phyloP scores from a whole-genome alignment of 2,113 vertebrate genomes.

The Anarhynchus alexandrinus region DNA sequence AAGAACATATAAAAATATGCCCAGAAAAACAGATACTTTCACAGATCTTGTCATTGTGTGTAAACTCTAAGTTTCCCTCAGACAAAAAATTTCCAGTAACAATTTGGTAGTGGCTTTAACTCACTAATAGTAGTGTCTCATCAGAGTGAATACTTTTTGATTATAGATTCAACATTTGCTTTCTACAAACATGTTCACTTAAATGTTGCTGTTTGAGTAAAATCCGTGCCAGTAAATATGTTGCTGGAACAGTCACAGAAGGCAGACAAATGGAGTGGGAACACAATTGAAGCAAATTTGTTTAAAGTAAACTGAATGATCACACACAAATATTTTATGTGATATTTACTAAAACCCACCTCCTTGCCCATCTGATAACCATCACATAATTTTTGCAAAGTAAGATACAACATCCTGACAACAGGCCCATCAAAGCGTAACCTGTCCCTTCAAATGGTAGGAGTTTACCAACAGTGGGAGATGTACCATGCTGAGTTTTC shows the following conservation, averaged over 20 bases:
- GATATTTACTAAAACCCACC: neutral
- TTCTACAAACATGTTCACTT: neutral
- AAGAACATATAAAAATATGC: neutral
- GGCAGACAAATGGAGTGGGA: constrained; percentile 41
- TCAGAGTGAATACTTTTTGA: neutral
- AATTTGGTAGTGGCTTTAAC: neutral
- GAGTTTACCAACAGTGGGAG: neutral
- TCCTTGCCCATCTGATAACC: neutral
- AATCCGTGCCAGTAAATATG: constrained; percentile 31
- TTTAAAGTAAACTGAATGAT: constrained; percentile 35
- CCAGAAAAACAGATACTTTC: neutral
- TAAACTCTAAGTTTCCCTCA: neutral
- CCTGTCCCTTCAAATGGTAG: neutral
- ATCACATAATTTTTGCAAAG: neutral
- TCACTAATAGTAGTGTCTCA: neutral
- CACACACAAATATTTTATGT: constrained; percentile 11
- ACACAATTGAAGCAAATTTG: constrained; percentile 47
- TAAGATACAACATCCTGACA: neutral
- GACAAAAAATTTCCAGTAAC: neutral
- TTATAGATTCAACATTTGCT: neutral
- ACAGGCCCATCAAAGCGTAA: neutral
- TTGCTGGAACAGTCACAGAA: constrained; percentile 43
- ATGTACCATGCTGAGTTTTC: neutral
- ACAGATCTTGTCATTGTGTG: neutral
- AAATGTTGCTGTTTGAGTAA: constrained; percentile 28